Evolutionary conservation across 2,797 vertebrate species (phyloP).

Genomic region (Galago senegalensis): DNA sequence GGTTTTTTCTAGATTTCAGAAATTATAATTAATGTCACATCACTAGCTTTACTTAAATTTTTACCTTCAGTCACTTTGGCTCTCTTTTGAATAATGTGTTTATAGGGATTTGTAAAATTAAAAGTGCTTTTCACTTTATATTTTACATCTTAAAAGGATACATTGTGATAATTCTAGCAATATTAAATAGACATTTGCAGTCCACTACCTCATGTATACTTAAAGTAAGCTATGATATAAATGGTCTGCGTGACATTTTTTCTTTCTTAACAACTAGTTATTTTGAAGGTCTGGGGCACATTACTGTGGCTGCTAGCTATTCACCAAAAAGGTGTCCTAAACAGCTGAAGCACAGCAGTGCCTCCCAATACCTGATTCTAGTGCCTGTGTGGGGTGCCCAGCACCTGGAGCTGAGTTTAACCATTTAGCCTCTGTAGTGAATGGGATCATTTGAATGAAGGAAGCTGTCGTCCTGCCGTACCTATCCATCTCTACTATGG

Average conservation of each 20-base stretch:
- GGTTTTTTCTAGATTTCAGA: constrained; percentile 19
- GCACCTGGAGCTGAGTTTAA: not conserved
- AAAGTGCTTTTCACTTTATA: not conserved
- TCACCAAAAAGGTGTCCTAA: not conserved
- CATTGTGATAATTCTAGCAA: not conserved
- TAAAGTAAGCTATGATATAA: not conserved
- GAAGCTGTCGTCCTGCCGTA: not conserved
- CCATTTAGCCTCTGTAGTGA: not conserved
- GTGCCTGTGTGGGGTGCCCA: not conserved
- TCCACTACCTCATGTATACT: not conserved
- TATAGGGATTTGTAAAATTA: not conserved
- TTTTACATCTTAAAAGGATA: not conserved
- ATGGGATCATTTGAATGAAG: not conserved
- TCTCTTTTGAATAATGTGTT: not conserved
- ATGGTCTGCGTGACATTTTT: not conserved
- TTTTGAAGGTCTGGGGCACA: not conserved
- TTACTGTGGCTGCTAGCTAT: not conserved
- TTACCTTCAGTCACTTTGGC: not conserved
- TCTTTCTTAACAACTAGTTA: not conserved
- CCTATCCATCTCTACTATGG: not conserved
- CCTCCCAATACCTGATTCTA: not conserved
- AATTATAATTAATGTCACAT: not conserved
- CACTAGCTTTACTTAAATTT: constrained; percentile 25
- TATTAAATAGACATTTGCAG: not conserved
- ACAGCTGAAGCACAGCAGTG: not conserved